Percentiles rank a stretch among this genome's conserved stretches.
phyloP scores from a whole-genome alignment of 2,113 vertebrate genomes.

The Ginglymostoma cirratum region DNA sequence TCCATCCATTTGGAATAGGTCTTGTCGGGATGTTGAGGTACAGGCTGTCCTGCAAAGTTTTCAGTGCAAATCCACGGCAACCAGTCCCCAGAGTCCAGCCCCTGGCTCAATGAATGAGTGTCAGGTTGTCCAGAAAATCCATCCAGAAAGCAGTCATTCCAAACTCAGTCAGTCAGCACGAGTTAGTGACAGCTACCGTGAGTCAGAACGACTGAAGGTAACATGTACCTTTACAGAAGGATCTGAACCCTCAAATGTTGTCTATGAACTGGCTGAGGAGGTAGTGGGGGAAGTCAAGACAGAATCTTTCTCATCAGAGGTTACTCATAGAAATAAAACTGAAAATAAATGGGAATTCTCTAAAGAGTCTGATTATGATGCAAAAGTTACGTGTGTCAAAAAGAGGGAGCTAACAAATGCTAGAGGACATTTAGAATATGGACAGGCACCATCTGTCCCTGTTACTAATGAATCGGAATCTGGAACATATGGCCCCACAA shows the following conservation, averaged over 20 bases:
- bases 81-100: constrained; percentile 79
- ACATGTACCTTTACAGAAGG: constrained; percentile 50
- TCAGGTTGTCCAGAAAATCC: too few relatives aligned
- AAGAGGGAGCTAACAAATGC: background rate
- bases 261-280: background rate
- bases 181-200: constrained; percentile 45
- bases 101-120: constrained; percentile 45
- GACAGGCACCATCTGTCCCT: background rate
- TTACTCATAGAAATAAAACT: background rate
- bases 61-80: constrained; percentile 72
- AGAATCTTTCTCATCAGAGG: background rate
- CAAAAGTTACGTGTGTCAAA: background rate
- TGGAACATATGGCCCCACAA: background rate
- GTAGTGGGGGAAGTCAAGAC: background rate
- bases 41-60: constrained; percentile 71
- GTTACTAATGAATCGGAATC: background rate
- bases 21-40: constrained; percentile 71
- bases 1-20: constrained; percentile 45
- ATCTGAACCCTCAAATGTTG: background rate
- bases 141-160: background rate
- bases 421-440: background rate
- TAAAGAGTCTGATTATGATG: background rate
- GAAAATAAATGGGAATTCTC: too few relatives aligned
- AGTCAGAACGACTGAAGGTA: constrained; percentile 59
- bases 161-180: background rate